Evolutionary conservation across 2,797 vertebrate species (phyloP).

Genomic region (Xenops minutus): DNA sequence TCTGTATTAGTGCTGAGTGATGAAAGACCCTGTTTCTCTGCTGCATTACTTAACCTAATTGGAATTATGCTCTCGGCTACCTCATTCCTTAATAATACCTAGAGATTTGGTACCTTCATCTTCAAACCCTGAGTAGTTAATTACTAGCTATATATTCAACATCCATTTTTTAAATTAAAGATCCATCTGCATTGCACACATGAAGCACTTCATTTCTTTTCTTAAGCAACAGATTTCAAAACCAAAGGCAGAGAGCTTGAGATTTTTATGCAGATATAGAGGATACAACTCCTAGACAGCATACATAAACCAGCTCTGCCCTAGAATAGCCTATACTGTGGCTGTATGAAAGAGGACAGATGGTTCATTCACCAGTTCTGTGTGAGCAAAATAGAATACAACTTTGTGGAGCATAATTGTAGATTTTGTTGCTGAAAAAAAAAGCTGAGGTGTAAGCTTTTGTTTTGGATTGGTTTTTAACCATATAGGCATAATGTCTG

Average conservation of each 20-base stretch:
- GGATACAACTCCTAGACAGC: background rate
- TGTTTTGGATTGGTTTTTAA: background rate
- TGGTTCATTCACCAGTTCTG: background rate
- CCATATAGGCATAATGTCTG: background rate
- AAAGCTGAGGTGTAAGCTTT: background rate
- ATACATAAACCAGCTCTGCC: background rate
- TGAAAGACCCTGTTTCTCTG: background rate
- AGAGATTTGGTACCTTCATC: background rate
- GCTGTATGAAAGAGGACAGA: background rate
- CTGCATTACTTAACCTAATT: conserved; percentile 2
- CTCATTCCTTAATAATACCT: conserved; percentile 32
- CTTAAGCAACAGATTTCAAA: background rate
- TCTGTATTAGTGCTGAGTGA: background rate
- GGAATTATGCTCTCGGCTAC: background rate
- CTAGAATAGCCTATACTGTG: background rate
- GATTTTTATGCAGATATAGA: background rate
- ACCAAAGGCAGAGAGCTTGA: background rate
- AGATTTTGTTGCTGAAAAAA: background rate
- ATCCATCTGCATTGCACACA: background rate
- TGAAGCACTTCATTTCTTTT: background rate
- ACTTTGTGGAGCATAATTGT: background rate
- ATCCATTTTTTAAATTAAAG: background rate
- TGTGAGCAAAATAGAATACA: background rate
- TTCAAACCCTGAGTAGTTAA: background rate
- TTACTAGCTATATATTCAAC: background rate